These are phyloP conservation scores for Drosophila melanica DNA, from an alignment of 1,140 invertebrate genomes.

Conservation along the genomic window DNA sequence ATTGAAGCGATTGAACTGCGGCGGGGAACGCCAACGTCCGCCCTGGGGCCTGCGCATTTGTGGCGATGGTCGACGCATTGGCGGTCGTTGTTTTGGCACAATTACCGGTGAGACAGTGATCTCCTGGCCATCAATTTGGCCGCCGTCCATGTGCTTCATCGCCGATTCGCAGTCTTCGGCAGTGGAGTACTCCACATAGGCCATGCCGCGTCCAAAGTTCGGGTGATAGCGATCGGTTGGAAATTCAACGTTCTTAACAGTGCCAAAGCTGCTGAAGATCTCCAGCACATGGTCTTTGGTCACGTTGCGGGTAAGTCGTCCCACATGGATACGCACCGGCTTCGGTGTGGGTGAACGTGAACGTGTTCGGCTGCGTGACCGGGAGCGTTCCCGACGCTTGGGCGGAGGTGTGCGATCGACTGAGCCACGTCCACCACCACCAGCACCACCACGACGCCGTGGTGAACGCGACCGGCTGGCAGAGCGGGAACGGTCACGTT, in stretches of 20 bases:
- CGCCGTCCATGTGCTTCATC: conserved; percentile 99
- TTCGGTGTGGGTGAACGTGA: conserved; percentile 93
- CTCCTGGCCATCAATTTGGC: conserved; percentile 96
- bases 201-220: conserved; percentile 94
- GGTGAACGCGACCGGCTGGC: conserved; percentile 73
- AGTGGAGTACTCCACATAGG: conserved; percentile 97
- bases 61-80: conserved; percentile 87
- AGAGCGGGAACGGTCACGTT: conserved; percentile 67
- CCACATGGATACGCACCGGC: conserved; percentile 96
- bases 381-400: conserved; percentile 83
- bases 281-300: conserved; percentile 96
- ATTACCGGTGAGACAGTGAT: conserved; percentile 96
- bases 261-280: conserved; percentile 97
- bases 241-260: conserved; percentile 95
- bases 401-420: conserved; percentile 74
- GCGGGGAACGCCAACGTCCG: conserved; percentile 87
- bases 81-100: conserved; percentile 89
- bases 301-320: conserved; percentile 95
- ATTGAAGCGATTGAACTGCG: conserved; percentile 82
- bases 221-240: conserved; percentile 94
- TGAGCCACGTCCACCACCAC: conserved; percentile 53
- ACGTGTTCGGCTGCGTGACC: conserved; percentile 89
- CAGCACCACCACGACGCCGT: conserved; percentile 49
- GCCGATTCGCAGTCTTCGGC: conserved; percentile 98
- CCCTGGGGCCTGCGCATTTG: conserved; percentile 86